Evolutionary conservation across 2,888 invertebrate species (phyloP), one percentile per base, ranked within the genome.

Genomic region (Brenthis daphne): DNA sequence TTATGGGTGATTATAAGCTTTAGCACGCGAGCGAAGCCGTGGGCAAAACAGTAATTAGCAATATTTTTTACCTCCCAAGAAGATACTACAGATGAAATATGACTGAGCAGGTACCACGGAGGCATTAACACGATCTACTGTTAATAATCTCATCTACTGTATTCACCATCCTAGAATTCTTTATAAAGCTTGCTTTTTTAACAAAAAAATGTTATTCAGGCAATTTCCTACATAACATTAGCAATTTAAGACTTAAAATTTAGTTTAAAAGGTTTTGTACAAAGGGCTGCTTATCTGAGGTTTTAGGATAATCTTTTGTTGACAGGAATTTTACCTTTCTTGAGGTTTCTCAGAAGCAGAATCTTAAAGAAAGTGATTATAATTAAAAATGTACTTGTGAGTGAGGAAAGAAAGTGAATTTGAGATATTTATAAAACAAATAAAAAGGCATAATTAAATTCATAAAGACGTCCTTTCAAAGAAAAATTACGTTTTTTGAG

Each of bases 271-370:
- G 58, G 61, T 57, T 65, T 58, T 63, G 69, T 63, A 67, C 66
- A 70, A 66, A 74, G 57, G 58, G 63, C 56, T 50, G 70, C 65
- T 71, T 77, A 79, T 79, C 80, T 80, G 77, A 77, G 77, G 78
- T 75, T 82, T 85, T 83, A 77, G 84, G 86, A 88, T 92, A 90
- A 91, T 90, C 90, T 89, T 87, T 90, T 91, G 91, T 91, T 91
- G 90, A 88, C 86, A 86, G 84, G 82, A 80, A 87, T 85, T 85
- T 84, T 80, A 76, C 60, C 60, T 50, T 60, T 60, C 47, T 33
- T 77, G 81, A 71, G 82, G 80, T 82, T 88, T 88, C 87, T 74
- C 51, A 72, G 88, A 89, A 89, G 72, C 72, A 56, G 71, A 63
- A 67, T 73, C 69, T 65, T 66, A 33, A 43, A 77, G 77, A 84